These are phyloP conservation scores for Tetragnatha montana DNA, from an alignment of 2,888 invertebrate species.

Conservation along the genomic window DNA sequence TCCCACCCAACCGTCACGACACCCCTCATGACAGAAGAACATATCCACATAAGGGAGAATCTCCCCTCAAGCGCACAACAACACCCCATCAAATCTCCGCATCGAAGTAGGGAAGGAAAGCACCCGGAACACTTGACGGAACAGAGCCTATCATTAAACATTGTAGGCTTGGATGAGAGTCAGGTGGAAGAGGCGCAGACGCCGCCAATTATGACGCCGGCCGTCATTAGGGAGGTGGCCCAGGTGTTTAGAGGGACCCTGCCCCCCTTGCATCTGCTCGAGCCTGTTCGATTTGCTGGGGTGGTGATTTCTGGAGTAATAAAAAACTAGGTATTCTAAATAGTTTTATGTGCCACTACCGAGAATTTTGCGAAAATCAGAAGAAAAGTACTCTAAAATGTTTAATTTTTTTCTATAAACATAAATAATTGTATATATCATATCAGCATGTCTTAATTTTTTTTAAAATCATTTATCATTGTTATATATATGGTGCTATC, in stretches of 20 bases:
- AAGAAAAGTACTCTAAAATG: too few relatives aligned
- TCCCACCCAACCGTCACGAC: too few relatives aligned
- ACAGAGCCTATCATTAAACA: background rate
- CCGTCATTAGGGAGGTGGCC: constrained; percentile 57
- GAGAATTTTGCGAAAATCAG: too few relatives aligned
- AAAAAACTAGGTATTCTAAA: too few relatives aligned
- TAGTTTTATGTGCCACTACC: too few relatives aligned
- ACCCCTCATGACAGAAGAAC: background rate
- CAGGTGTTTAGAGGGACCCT: constrained; percentile 56
- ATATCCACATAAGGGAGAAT: constrained; percentile 7
- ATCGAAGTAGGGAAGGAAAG: constrained; percentile 37
- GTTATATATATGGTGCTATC: too few relatives aligned
- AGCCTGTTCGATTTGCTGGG: too few relatives aligned
- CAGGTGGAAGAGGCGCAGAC: background rate
- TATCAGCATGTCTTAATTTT: too few relatives aligned
- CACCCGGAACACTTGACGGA: constrained; percentile 24
- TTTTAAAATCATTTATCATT: too few relatives aligned
- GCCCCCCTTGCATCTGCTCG: background rate
- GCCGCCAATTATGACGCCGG: constrained; percentile 52
- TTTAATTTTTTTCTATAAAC: too few relatives aligned
- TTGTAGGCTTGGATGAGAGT: background rate
- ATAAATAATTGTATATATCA: too few relatives aligned
- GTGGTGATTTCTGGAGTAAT: too few relatives aligned
- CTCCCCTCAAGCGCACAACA: background rate
- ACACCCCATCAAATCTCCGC: constrained; percentile 20